phyloP scores from a whole-genome alignment of 2,797 vertebrate genomes.

The Hydrolagus colliei region DNA sequence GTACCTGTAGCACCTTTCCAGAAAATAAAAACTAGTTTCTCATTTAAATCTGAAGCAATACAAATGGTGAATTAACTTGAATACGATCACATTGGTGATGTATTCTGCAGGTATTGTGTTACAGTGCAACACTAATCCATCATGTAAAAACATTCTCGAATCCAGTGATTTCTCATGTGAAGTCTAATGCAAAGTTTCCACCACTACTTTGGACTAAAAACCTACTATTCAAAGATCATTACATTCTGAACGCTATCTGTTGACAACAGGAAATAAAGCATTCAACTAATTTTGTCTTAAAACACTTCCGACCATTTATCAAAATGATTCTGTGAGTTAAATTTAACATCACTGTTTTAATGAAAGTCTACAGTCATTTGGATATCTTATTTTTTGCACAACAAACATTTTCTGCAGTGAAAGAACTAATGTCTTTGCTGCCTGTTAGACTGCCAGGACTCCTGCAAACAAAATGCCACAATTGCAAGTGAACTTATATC shows the following conservation, averaged over 20 bases:
- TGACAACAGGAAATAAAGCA: background rate
- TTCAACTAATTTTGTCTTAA: too few relatives aligned
- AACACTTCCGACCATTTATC: too few relatives aligned
- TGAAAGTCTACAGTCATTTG: background rate
- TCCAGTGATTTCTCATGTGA: background rate
- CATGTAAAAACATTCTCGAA: background rate
- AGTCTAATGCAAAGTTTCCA: background rate
- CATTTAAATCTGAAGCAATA: background rate
- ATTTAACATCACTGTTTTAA: background rate
- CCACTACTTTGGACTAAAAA: slow-evolving; percentile 2
- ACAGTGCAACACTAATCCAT: background rate
- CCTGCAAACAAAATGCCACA: background rate
- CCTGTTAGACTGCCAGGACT: background rate
- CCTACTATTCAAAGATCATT: background rate
- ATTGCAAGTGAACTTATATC: slow-evolving; percentile 9
- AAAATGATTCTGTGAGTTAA: background rate
- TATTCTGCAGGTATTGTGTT: background rate
- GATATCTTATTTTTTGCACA: slow-evolving; percentile 8
- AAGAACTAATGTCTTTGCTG: background rate
- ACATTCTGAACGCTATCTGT: background rate
- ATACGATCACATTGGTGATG: background rate
- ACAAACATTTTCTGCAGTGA: background rate
- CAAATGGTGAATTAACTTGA: background rate
- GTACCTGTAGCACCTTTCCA: background rate
- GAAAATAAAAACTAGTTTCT: background rate